Percentiles rank a stretch among this genome's conserved stretches.
Evolutionary conservation across 37 sponge, comb jelly and placozoan genomes (phyloP).

Genomic region (Haliclona indistincta): DNA sequence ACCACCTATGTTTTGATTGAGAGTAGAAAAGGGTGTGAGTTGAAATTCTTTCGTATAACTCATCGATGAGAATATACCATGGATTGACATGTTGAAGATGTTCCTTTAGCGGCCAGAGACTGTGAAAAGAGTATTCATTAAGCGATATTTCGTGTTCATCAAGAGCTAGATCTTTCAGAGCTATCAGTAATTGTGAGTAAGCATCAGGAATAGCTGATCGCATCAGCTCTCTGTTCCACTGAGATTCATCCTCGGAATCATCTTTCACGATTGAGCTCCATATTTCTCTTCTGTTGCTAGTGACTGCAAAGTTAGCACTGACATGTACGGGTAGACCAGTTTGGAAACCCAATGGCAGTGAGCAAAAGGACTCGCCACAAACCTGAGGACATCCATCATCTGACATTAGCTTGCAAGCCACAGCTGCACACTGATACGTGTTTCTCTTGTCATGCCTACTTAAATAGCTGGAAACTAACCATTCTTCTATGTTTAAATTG

Average conservation of each 20-base stretch:
- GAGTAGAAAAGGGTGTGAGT: constrained; percentile 28
- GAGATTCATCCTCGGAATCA: neutral
- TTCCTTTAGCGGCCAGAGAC: constrained; percentile 40
- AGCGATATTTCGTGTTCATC: neutral
- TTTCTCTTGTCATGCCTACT: too few relatives aligned
- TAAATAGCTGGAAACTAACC: too few relatives aligned
- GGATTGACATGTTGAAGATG: constrained; percentile 14
- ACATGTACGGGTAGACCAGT: constrained; percentile 48
- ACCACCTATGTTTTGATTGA: constrained; percentile 6
- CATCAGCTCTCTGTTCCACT: constrained; percentile 10
- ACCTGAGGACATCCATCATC: neutral
- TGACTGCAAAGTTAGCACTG: constrained; percentile 36
- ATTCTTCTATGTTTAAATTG: too few relatives aligned
- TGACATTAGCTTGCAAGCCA: too few relatives aligned
- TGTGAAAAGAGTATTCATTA: constrained; percentile 15
- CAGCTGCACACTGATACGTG: too few relatives aligned
- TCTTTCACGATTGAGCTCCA: neutral
- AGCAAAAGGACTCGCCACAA: constrained; percentile 30
- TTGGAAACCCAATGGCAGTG: constrained; percentile 21
- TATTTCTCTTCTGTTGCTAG: constrained; percentile 33
- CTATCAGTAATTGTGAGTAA: neutral
- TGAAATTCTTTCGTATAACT: constrained; percentile 1
- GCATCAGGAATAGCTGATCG: neutral
- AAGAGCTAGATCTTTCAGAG: neutral
- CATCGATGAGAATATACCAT: constrained; percentile 19